Base-by-base conservation (phyloP, 37 sponge, comb jelly and placozoan species). In the Ianthella basta region DNA sequence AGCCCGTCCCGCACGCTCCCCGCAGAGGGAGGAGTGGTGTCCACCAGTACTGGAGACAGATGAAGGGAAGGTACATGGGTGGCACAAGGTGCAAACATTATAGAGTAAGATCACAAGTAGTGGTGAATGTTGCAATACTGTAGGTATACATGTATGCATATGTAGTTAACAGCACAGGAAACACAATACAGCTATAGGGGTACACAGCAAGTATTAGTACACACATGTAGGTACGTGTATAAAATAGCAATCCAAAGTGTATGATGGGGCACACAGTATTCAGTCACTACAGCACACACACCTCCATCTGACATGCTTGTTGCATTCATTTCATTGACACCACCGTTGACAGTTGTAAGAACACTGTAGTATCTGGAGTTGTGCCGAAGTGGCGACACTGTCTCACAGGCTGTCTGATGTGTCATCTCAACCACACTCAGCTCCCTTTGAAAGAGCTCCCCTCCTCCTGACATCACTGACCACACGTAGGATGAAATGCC, bases 311-410 rank as follows among this genome's bases (percentile, higher is more conserved):
- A 88, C 78, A 83, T 30, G 25, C 82, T 82, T n/a, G 79, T 64
- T 30, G 32, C 67, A 77, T 24, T 77, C 82, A 80, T 60, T 44
- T 39, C 60, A n/a, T 53, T 73, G 53, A 8, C 10, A 1, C 85
- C 92, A 21, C 83, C 87, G 81, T 96, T 96, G 85, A 21, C 29
- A 15, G 70, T 89, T n/a, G 41, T 34, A 0, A 96, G 35, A n/a
- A 89, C 88, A 32, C 93, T 93, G 56, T 93, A 93, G 84, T 96
- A 96, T 20, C 84, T 85, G 39, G 79, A 56, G n/a, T 86, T 86
- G 39, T 68, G 77, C 0, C 2, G 37, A 20, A 92, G 89, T 0
- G 53, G 0, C 21, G 92, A 82, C 16, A 84, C 92, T 69, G 8
- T 19, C 27, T 15, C 35, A 38, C 95, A 94, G 12, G 85, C 90